These are phyloP conservation scores for Anseranas semipalmata DNA, from an alignment of 2,113 vertebrate genomes.

Conservation along the genomic window DNA sequence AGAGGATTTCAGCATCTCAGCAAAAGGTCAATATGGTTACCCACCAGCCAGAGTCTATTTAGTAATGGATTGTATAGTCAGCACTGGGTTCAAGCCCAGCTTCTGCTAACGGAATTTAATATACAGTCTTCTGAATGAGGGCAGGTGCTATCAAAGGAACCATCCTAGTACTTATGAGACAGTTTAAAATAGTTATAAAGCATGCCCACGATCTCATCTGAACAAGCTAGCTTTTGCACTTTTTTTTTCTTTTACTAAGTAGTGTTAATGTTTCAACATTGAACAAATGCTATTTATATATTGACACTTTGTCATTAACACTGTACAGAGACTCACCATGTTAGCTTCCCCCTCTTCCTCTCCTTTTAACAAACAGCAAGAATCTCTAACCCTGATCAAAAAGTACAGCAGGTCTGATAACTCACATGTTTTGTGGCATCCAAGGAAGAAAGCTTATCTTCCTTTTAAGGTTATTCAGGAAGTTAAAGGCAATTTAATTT, in stretches of 20 bases:
- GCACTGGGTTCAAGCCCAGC: constrained; percentile 30
- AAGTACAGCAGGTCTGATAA: not conserved
- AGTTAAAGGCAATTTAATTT: not conserved
- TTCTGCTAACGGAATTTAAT: constrained; percentile 47
- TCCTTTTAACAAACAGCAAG: not conserved
- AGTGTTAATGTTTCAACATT: constrained; percentile 47
- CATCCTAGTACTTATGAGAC: not conserved
- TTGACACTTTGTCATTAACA: constrained; percentile 26
- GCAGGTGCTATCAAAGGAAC: constrained; percentile 50
- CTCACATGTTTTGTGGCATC: not conserved
- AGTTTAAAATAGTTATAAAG: constrained; percentile 54
- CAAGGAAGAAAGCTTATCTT: not conserved
- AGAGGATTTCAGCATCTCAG: constrained; percentile 36
- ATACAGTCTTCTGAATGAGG: constrained; percentile 45
- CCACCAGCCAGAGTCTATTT: constrained; percentile 41
- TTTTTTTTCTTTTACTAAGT: not conserved
- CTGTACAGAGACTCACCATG: not conserved
- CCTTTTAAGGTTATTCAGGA: not conserved
- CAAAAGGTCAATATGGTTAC: constrained; percentile 62
- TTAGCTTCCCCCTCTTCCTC: not conserved
- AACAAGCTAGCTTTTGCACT: not conserved
- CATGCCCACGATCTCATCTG: constrained; percentile 23
- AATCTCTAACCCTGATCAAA: constrained; percentile 41
- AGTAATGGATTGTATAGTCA: constrained; percentile 47
- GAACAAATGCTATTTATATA: constrained; percentile 30